Evolutionary conservation across 2,797 vertebrate genomes (phyloP), one percentile per base, ranked within the genome.

Genomic region (Mormyrus hasselquistii): DNA sequence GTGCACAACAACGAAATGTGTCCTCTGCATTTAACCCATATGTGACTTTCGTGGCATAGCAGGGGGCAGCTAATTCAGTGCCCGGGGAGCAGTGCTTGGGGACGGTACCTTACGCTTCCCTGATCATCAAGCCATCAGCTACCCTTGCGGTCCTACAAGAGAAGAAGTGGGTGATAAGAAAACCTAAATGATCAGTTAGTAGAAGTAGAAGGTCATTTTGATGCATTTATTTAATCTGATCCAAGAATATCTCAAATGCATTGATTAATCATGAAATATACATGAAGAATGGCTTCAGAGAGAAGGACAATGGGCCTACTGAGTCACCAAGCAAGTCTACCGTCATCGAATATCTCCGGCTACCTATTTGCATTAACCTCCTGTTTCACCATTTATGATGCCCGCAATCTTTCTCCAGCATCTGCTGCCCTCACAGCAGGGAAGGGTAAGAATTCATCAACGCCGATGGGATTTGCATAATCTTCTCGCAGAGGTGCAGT

Each of bases 381-480:
- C 76, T 82, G 41, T 82, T 82, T 82, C 76, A 82, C 76, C 76
- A 44, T 19, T 82, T 82, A 82, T 44, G 41, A 82, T 95, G 96
- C 96, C 94, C 93, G 93, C 93, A 95, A 96, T 96, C 95, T 94
- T 94, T 94, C 94, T 95, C 93, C 93, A 94, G 95, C 95, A 96
- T 96, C 96, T 96, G 96, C 94, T 96, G 95, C 93, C 87, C 93
- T 96, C 96, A 94, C 95, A 95, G 95, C 95, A 94, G 95, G 95
- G 95, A 95, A 94, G 41, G 91, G 92, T 44, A 84, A 93, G 95
- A 96, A 96, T 96, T 95, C 96, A 96, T 96, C 96, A 96, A 95
- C 94, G 94, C 95, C 95, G 95, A 94, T 93, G 94, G 95, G 95
- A 95, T 96, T 95, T 96, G 95, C 95, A 94, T 95, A 95, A 96